Evolutionary conservation across 2,888 invertebrate genomes (phyloP).

Genomic region (Zygaena filipendulae): DNA sequence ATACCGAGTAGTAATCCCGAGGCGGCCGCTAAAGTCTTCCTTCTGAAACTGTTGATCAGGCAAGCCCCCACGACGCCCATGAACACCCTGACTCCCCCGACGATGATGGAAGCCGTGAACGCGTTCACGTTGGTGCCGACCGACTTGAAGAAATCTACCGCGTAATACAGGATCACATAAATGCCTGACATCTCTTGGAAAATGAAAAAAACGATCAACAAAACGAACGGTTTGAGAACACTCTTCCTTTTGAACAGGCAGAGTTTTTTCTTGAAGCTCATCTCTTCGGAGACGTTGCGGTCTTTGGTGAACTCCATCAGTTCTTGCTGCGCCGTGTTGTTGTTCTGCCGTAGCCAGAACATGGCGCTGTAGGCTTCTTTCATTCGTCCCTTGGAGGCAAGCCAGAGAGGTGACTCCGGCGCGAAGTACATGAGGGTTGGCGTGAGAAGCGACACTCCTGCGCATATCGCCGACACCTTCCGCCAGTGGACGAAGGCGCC

Average conservation of each 20-base stretch:
- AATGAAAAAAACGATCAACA: constrained; percentile 73
- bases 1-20: constrained; percentile 74
- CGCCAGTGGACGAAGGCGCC: constrained; percentile 77
- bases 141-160: constrained; percentile 76
- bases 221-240: constrained; percentile 74
- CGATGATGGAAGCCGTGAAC: constrained; percentile 75
- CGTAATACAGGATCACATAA: constrained; percentile 78
- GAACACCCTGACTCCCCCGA: constrained; percentile 73
- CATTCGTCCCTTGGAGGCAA: constrained; percentile 69
- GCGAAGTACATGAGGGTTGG: constrained; percentile 70
- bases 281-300: constrained; percentile 38
- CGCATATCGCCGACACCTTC: constrained; percentile 72
- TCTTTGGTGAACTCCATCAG: constrained; percentile 69
- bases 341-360: constrained; percentile 73
- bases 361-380: constrained; percentile 71
- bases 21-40: constrained; percentile 71
- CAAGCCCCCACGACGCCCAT: constrained; percentile 76
- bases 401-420: constrained; percentile 78
- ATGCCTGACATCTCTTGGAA: constrained; percentile 80
- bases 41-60: constrained; percentile 72
- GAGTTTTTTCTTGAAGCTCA: constrained; percentile 47
- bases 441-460: constrained; percentile 66
- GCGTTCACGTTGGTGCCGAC: constrained; percentile 74
- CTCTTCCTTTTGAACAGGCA: constrained; percentile 57
- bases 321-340: constrained; percentile 71